Base-by-base conservation (phyloP, 2,113 vertebrate genomes). In the Leiothrix lutea region DNA sequence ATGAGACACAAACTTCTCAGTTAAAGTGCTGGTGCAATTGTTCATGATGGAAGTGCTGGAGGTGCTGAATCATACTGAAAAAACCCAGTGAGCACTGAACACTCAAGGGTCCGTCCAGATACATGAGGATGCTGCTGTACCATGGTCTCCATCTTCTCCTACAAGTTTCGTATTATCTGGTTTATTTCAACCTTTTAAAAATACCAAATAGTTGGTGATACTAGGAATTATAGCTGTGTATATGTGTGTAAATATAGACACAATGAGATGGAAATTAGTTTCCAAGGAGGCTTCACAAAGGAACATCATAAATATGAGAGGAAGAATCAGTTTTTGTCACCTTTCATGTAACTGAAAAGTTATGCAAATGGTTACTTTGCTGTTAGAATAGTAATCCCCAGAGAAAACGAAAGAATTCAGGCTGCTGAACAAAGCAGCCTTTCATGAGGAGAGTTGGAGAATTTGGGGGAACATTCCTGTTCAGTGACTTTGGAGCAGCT, bases 391-490 rank as follows among this genome's bases (percentile, higher is more conserved):
- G 36, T 6, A n/a, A 20, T 80, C 72, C 45, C 48, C 16, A 53
- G 80, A 48, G 91, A 88, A 78, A 61, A 42, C 9, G 17, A 15
- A 80, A 77, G 15, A 38, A 64, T 80, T 80, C 53, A 53, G 67
- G 17, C 85, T 86, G 57, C 26, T 40, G 12, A 36, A 23, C n/a
- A 40, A 17, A 80, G 38, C 48, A 65, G 58, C 40, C 9, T 0
- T 66, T 56, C 22, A 7, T 54, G 81, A 64, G 54, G 66, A 87
- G 56, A 81, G 35, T 2, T 88, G 53, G 74, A 93, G 73, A 85
- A 82, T 64, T 54, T 61, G 26, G 86, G 81, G 19, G 62, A 92
- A 40, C 36, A 48, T 88, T 92, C 66, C 35, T 92, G 24, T 56
- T 47, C 45, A 21, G 50, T 88, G 91, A 53, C 66, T 56, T 58